These are phyloP conservation scores for Tetragnatha montana DNA, from an alignment of 2,888 invertebrate genomes.

Conservation along the genomic window DNA sequence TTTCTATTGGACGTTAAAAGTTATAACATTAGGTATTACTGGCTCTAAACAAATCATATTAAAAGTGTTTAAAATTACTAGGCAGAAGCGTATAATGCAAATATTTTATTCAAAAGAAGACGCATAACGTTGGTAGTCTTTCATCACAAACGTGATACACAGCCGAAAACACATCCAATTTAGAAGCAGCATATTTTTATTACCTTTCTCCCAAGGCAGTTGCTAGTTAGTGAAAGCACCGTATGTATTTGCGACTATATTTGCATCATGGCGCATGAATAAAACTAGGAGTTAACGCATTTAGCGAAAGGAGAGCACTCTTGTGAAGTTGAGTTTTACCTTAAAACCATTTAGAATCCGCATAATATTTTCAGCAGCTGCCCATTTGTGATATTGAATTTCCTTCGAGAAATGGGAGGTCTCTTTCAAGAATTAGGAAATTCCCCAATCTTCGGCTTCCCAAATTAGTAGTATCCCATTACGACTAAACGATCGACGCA, in stretches of 20 bases:
- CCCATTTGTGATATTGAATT: conserved; percentile 22
- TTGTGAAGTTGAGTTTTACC: background rate
- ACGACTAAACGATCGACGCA: conserved; percentile 31
- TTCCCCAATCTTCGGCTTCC: conserved; percentile 30
- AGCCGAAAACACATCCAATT: background rate
- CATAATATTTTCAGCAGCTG: background rate
- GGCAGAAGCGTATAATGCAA: background rate
- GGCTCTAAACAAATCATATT: too few species aligned
- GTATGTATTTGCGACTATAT: background rate
- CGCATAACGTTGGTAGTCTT: too few species aligned
- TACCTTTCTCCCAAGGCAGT: background rate
- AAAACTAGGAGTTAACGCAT: background rate
- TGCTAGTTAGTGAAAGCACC: background rate
- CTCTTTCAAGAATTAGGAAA: conserved; percentile 20
- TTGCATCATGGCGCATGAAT: background rate
- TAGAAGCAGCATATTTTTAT: background rate
- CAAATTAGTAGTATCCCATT: conserved; percentile 33
- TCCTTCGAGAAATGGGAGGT: background rate
- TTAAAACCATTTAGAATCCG: background rate
- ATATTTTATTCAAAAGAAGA: background rate
- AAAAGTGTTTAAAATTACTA: too few species aligned
- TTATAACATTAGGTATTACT: too few species aligned
- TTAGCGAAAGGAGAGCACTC: too few species aligned
- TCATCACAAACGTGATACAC: too few species aligned
- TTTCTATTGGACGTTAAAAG: too few species aligned